Evolutionary conservation across 2,113 vertebrate genomes (phyloP), one percentile per base, ranked within the genome.

Genomic region (Phyllopteryx taeniolatus): DNA sequence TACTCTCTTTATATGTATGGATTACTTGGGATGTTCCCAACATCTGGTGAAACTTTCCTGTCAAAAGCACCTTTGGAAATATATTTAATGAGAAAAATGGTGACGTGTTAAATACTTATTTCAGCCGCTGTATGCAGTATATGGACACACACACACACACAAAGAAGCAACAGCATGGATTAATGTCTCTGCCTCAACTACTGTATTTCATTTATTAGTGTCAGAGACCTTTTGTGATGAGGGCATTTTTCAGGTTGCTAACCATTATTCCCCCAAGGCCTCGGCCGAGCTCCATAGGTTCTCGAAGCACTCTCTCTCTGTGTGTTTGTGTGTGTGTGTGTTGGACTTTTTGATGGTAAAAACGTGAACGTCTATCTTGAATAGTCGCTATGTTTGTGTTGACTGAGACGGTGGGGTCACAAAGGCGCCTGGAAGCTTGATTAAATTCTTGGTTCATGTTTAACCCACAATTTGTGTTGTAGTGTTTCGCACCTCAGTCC

Each of bases 211-310:
- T 90, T 90, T 90, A 87, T 90, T 89, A 86, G 78, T 84, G 87
- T 91, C 82, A 31, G 80, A 83, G 81, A 82, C 77, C 86, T 90
- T 91, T 88, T 88, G 83, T 89, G 86, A 89, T 86, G 86, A 89
- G 82, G 82, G 81, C 90, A 90, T 91, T 90, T 90, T 88, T 90
- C 87, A 91, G 85, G 86, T 90, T 89, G 80, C 85, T 87, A 87
- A 89, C 84, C 87, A 89, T 88, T 89, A 88, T 82, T 87, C 86
- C 86, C 85, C 73, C 79, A 68, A 73, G 77, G 83, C 88, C 79
- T 4, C 62, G 2, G 35, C 4, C 27, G 80, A 80, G 83, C 86
- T 78, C 83, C 85, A 75, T 71, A 79, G 86, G 71, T 85, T 79
- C 82, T 86, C 78, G 73, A 76, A 86, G 67, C 31, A 59, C 22